Conservation (phyloP, 2,888 invertebrate genomes). For the Rhamphomyia laevipes region DNA sequence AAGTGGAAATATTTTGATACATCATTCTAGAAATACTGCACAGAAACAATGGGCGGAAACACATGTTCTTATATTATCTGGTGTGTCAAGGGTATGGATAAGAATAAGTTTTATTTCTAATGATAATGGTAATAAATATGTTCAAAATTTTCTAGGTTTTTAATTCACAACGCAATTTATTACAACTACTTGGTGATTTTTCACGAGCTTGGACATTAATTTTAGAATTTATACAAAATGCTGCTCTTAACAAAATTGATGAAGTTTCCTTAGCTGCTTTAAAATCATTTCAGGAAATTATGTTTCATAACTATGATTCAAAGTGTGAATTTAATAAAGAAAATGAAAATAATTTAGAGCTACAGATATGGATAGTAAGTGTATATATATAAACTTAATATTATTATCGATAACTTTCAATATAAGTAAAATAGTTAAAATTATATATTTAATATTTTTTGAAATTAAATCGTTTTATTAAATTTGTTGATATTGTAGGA, state of each 20-base stretch:
- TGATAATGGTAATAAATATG: not conserved
- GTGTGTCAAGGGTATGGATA: conserved; percentile 66
- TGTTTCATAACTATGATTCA: conserved; percentile 49
- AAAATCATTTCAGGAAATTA: conserved; percentile 93
- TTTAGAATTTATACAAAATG: conserved; percentile 86
- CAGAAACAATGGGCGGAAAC: conserved; percentile 99
- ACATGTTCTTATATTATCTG: conserved; percentile 79
- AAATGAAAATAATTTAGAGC: conserved; percentile 13
- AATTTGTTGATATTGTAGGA: no score
- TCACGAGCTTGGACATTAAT: conserved; percentile 86
- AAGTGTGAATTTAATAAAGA: conserved; percentile 31
- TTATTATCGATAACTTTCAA: no score
- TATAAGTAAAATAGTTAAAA: no score
- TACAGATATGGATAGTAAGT: conserved; percentile 54
- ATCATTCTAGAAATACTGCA: conserved; percentile 96
- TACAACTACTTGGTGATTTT: conserved; percentile 81
- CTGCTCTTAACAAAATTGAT: conserved; percentile 82
- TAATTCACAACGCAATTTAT: conserved; percentile 76
- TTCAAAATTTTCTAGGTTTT: conserved; percentile 41
- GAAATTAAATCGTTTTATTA: not conserved
- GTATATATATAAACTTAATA: not conserved
- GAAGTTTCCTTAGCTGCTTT: conserved; percentile 93
- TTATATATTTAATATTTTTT: not conserved
- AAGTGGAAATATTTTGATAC: conserved; percentile 89
- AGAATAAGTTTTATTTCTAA: not conserved